phyloP scores from a whole-genome alignment of 2,888 invertebrate species.

The Agonopterix subpropinquella region DNA sequence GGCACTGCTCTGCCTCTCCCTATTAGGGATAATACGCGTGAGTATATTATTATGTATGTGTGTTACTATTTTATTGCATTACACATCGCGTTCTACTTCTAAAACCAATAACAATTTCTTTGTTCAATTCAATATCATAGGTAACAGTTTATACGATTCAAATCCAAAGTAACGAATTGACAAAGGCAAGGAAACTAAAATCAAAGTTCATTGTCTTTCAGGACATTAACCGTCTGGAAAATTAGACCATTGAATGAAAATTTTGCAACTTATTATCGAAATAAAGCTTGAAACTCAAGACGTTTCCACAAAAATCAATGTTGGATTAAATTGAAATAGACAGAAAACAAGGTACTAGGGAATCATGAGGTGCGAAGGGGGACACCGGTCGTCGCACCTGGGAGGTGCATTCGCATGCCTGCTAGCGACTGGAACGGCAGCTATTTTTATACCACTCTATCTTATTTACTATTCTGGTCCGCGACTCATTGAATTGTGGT shows the following conservation, averaged over 20 bases:
- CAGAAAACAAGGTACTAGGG: neutral
- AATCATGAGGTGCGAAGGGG: slow-evolving; percentile 31
- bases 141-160: neutral
- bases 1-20: no score
- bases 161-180: neutral
- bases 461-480: slow-evolving; percentile 75
- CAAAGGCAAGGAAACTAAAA: slow-evolving; percentile 1
- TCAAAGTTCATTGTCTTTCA: slow-evolving; percentile 10
- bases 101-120: no score
- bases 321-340: neutral
- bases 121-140: no score
- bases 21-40: no score
- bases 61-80: no score
- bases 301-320: neutral
- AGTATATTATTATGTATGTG: no score
- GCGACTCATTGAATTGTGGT: slow-evolving; percentile 76
- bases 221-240: slow-evolving; percentile 8
- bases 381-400: slow-evolving; percentile 68
- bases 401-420: slow-evolving; percentile 63
- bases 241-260: slow-evolving; percentile 2
- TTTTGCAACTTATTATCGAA: slow-evolving; percentile 6
- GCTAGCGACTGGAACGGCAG: slow-evolving; percentile 65
- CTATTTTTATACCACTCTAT: slow-evolving; percentile 74
- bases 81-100: no score
- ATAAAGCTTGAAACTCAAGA: neutral